Percentiles rank a stretch among this genome's conserved stretches.
These are phyloP conservation scores for Arenaria interpres DNA, from an alignment of 2,113 vertebrate species.

Conservation along the genomic window DNA sequence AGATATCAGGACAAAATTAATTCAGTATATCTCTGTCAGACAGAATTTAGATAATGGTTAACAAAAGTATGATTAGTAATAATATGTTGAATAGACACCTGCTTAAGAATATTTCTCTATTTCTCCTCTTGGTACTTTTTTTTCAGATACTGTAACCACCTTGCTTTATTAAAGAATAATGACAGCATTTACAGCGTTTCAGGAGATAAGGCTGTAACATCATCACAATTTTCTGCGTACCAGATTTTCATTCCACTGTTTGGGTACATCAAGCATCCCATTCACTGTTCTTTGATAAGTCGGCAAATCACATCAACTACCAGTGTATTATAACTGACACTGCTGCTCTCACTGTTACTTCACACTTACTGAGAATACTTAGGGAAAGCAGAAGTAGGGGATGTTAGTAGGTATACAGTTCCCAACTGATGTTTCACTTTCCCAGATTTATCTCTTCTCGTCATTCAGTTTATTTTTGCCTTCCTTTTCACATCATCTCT, in stretches of 20 bases:
- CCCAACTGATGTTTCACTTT: not conserved
- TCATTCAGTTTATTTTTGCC: not conserved
- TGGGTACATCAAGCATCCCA: not conserved
- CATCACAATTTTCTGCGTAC: not conserved
- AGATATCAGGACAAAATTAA: not conserved
- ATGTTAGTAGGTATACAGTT: not conserved
- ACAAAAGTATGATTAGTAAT: not conserved
- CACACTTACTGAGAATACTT: not conserved
- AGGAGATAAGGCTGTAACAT: not conserved
- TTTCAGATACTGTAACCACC: not conserved
- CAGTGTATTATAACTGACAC: not conserved
- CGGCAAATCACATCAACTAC: not conserved
- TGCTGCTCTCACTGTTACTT: not conserved
- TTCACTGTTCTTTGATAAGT: not conserved
- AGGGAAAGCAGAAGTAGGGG: not conserved
- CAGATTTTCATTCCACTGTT: fast-evolving
- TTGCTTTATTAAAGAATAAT: not conserved
- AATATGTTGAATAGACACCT: not conserved
- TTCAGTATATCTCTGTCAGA: not conserved
- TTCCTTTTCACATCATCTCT: not conserved
- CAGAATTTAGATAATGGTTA: not conserved
- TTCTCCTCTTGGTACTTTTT: not conserved
- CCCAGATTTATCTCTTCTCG: not conserved
- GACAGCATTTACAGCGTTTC: not conserved
- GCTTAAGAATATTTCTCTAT: not conserved